Base-by-base conservation (phyloP, 2,113 vertebrate species). In the Polypterus senegalus region DNA sequence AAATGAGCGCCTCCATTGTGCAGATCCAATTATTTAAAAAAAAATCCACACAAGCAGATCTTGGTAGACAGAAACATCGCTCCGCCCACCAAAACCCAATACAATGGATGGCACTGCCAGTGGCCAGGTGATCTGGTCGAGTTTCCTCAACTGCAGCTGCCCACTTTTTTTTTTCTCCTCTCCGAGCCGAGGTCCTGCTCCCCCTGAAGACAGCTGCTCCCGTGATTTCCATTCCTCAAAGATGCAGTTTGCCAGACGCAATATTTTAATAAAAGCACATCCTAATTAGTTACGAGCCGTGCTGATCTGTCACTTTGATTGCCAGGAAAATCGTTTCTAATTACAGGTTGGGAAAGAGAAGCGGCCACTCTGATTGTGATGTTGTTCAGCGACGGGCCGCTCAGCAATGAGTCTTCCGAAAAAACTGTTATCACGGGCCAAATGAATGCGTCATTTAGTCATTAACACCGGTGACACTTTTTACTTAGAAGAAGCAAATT, bases 211-310 rank as follows among this genome's bases (percentile, higher is more conserved):
- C 11, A 54, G 44, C 4, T 58, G 9, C 10, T 7, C 54, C 47
- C 55, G 3, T 53, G 45, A 66, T 58, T 54, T 49, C 59, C 7
- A 49, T 48, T 59, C 53, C 67, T 69, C 48, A 48, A 47, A 27
- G 64, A 64, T 65, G 70, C 70, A 71, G 57, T 43, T 57, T 58
- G 64, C 62, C 73, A 72, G 67, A 73, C 76, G 67, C 47, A 6
- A 49, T 64, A 48, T 46, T 47, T 10, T 10, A 54, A 63, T 46
- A 65, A 59, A 71, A 66, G 68, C 73, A 67, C 59, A 68, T 61
- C 71, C 71, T 80, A 76, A 78, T 81, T 76, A 80, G 69, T 65
- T 58, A 43, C 71, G 63, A 61, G 57, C 64, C 46, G 57, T 68
- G 53, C 43, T 49, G 43, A 57, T 66, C 69, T 71, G 76, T 76